Evolutionary conservation across 2,888 invertebrate genomes (phyloP), one percentile per base, ranked within the genome.

Genomic region (Latheticus oryzae): DNA sequence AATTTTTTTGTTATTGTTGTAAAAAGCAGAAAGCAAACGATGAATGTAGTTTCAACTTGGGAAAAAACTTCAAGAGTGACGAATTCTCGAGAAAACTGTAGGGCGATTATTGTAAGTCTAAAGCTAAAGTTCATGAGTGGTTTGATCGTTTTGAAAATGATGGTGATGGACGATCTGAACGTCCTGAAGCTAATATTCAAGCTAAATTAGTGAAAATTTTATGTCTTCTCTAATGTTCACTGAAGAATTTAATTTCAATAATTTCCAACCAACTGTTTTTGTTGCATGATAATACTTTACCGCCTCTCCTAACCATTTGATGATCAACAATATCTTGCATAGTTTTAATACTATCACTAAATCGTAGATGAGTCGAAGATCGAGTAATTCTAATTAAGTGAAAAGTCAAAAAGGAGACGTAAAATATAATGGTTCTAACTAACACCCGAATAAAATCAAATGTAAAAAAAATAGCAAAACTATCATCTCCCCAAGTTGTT

Each of bases 331-430:
- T 65, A 13, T 66, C 66, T 7, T 55, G 13, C 1, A 66, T 26
- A 4, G 55, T 58, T n/a, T 52, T 50, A 7, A 63, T 51, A 0
- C 48, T 38, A n/a, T 32, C n/a, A 0, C 37, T 35, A 26, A 50
- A 28, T 8, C 48, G 43, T 1, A 61, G 62, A 16, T 53, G 47
- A 0, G 62, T 65, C 30, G 63, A 32, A 9, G 53, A 58, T 13
- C 57, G 59, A 2, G 63, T 61, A 5, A 66, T 45, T 2, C 65
- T 63, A 2, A 63, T 65, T 2, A 56, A 58, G 19, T 63, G 65
- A 32, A 56, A 62, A 7, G 47, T 58, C 2, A 61, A 64, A 43
- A 5, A 62, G 21, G 5, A 48, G 8, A 8, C 48, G 47, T 2
- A 63, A 24, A n/a, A 51, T 23, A 19, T 15, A 5, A 23, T 61